Percentiles rank a stretch among this genome's conserved stretches.
phyloP scores from a whole-genome alignment of 2,113 vertebrate genomes.

The Lepus timidus region DNA sequence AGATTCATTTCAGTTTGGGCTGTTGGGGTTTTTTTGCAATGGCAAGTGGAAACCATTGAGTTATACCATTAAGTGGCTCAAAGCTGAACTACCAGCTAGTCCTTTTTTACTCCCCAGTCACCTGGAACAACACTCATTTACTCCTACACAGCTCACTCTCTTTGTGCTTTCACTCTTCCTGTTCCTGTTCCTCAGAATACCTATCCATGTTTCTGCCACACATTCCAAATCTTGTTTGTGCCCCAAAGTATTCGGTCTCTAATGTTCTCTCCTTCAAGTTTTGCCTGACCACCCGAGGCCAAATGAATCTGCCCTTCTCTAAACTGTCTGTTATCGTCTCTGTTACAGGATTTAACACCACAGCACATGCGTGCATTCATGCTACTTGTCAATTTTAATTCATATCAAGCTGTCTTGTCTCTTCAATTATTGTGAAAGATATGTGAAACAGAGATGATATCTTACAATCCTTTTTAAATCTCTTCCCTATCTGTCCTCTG shows the following conservation, averaged over 20 bases:
- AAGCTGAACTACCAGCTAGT: background rate
- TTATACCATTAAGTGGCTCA: background rate
- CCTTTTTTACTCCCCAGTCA: background rate
- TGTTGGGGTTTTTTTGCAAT: background rate
- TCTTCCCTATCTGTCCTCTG: background rate
- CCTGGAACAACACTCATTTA: background rate
- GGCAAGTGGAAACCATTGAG: background rate
- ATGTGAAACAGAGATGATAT: conserved; percentile 15
- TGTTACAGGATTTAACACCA: conserved; percentile 7
- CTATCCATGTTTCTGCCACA: conserved; percentile 26
- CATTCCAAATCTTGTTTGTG: background rate
- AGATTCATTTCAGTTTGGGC: background rate
- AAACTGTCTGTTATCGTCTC: conserved; percentile 38
- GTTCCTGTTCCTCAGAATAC: background rate
- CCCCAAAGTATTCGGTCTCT: background rate
- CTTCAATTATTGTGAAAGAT: conserved; percentile 22
- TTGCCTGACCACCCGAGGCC: conserved; percentile 28
- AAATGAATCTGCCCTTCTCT: conserved; percentile 21
- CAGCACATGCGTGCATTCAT: background rate
- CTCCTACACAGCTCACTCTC: background rate
- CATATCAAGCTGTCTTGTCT: conserved; percentile 17
- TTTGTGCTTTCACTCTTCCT: background rate
- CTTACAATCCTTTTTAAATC: background rate
- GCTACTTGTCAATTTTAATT: conserved; percentile 10
- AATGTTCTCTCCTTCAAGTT: background rate